Conservation (phyloP, 2,797 vertebrate genomes). For the Cossypha polioptera region DNA sequence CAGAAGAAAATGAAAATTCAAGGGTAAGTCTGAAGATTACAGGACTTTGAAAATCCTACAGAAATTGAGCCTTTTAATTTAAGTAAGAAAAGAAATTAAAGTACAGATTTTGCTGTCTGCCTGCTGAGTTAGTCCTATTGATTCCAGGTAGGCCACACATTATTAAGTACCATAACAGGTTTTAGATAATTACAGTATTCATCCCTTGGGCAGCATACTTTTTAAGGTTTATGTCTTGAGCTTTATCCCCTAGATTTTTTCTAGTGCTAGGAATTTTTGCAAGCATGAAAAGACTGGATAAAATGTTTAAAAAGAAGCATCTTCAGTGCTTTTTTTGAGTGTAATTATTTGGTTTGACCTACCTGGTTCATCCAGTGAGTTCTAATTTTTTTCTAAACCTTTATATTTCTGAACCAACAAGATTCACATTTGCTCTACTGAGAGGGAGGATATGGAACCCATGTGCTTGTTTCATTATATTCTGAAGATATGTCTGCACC, state of each 20-base stretch:
- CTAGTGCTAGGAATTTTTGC: not conserved
- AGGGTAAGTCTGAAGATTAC: not conserved
- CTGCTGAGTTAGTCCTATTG: slow-evolving; percentile 22
- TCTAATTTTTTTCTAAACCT: not conserved
- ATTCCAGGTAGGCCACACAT: slow-evolving; percentile 9
- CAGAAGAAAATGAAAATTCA: slow-evolving; percentile 19
- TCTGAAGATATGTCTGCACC: not conserved
- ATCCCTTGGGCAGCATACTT: not conserved
- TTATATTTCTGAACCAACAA: not conserved
- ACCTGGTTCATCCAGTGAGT: not conserved
- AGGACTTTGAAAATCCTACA: not conserved
- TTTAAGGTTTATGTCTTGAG: not conserved
- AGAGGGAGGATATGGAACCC: not conserved
- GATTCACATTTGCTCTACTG: not conserved
- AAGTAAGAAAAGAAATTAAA: slow-evolving; percentile 28
- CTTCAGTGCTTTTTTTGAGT: not conserved
- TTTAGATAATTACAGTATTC: slow-evolving; percentile 37
- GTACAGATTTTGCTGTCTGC: not conserved
- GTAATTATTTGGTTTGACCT: not conserved
- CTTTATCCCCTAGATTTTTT: slow-evolving; percentile 19
- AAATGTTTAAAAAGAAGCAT: not conserved
- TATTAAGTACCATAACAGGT: slow-evolving; percentile 10
- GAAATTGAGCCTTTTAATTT: slow-evolving; percentile 22
- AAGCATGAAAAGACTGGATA: not conserved
- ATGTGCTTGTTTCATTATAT: not conserved